Percentiles rank a stretch among this genome's conserved stretches.
Evolutionary conservation across 2,888 invertebrate genomes (phyloP).

Genomic region (Zaprionus lineosus): DNA sequence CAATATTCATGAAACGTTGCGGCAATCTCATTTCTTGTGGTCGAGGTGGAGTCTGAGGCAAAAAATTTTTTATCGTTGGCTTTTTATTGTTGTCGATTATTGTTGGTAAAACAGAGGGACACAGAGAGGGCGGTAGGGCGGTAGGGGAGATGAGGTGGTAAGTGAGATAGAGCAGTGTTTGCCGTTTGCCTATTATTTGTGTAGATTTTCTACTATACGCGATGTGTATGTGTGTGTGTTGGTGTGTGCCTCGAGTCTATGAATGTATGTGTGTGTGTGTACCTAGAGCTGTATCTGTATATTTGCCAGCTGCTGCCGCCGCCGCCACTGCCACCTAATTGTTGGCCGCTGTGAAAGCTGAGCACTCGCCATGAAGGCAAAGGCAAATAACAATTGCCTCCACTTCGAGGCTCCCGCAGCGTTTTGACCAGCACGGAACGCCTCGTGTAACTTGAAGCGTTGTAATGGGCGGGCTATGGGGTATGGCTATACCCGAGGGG

Average conservation of each 20-base stretch:
- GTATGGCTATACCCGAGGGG: constrained; percentile 24
- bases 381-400: constrained; percentile 73
- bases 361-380: constrained; percentile 56
- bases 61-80: constrained; percentile 29
- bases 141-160: no score
- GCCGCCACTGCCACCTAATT: constrained; percentile 74
- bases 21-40: constrained; percentile 44
- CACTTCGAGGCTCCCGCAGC: constrained; percentile 62
- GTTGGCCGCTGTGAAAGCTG: constrained; percentile 69
- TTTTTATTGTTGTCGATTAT: constrained; percentile 68
- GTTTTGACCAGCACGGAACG: constrained; percentile 72
- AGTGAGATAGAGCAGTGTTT: constrained; percentile 1
- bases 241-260: constrained; percentile 5
- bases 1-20: constrained; percentile 59
- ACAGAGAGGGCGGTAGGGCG: no score
- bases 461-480: no score
- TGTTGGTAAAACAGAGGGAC: constrained; percentile 30
- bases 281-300: constrained; percentile 8
- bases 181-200: constrained; percentile 38
- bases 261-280: not conserved
- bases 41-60: constrained; percentile 13
- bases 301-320: constrained; percentile 50
- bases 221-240: constrained; percentile 9
- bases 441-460: constrained; percentile 72
- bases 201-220: constrained; percentile 22